Evolutionary conservation across 2,888 invertebrate genomes (phyloP), one percentile per base, ranked within the genome.

Genomic region (Rhingia campestris): DNA sequence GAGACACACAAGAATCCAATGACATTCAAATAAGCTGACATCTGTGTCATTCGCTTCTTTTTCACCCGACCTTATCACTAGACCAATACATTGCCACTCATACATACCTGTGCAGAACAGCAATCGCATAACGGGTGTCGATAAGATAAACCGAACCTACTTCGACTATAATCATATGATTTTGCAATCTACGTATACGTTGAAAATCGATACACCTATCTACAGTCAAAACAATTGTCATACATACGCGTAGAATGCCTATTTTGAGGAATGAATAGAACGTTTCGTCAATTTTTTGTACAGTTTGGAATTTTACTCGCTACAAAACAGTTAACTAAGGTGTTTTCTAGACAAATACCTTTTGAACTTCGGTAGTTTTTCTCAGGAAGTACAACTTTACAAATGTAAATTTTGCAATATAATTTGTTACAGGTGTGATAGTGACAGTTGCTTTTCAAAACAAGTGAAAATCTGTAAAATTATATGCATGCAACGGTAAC

Each of bases 131-230:
- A n/a, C n/a, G n/a, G 49, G 7, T 81, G 41, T 43, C 45, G 81
- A 82, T 82, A 73, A 82, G 81, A 82, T 82, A 82, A 77, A 73
- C 39, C 54, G 41, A 47, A 54, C 39, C 49, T 32, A 49, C 59
- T 66, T 63, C 4, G 53, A 58, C 51, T 70, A 61, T 61, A 64
- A 61, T 81, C 72, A 76, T 81, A 72, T 54, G 54, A 76, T 77
- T 77, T 66, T 51, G 81, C 81, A 66, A 76, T 64, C 61, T 70
- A 33, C 22, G 2, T 37, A 22, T 59, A 51, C 35, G 64, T 81
- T 49, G 9, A 76, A 77, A 73, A 79, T 79, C 79, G 66, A 79
- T 73, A 73, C 39, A 69, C 7, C 43, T 41, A 45, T 45, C 47
- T 30, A 74, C 39, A 64, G 41, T 58, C 9, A 4, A 22, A 14